Base-by-base conservation (phyloP, 1,140 invertebrate genomes). In the Drosophila virilis region DNA sequence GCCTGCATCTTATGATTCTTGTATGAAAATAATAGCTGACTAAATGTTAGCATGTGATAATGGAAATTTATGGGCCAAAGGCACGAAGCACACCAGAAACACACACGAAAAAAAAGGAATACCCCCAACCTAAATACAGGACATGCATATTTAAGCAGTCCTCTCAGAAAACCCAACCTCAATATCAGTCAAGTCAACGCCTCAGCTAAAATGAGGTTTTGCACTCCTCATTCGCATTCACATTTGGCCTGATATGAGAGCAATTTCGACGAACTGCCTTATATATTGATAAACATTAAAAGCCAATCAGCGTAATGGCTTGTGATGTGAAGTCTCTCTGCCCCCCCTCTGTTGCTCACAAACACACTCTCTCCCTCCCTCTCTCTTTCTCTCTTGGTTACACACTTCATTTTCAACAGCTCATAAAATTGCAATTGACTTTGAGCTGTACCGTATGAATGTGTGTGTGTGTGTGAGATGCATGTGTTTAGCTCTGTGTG, bases 281-380 rank as follows among this genome's bases (percentile, higher is more conserved):
- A 86, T 83, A 73, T 86, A 86, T 86, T 86, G 83, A 86, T 88
- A 89, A 88, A 88, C 83, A 88, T 86, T 86, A 88, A 86, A 86
- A 86, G 83, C 83, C 83, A 86, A 86, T 86, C 83, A 86, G 80
- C 80, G 83, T 86, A 86, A 86, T 88, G 83, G 84, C 50, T 86
- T 86, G 83, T 88, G 83, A 86, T 82, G 83, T 77, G 65, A 73
- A 76, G 72, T 67, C 51, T 54, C 33, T 54, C 37, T 8, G 28
- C 32, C 57, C 54, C 55, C 55, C 64, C 6, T 40, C 45, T 54
- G n/a, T n/a, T n/a, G n/a, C 33, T 43, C 17, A 17, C 17, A 17
- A 1, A 17, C 17, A 17, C 17, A 17, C 28, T 7, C 52, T 48
- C 22, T 17, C 32, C 28, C 37, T 6, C 35, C 8, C 45, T 43